Conservation (phyloP, 2,888 invertebrate genomes). For the Polymixis flavicincta region DNA sequence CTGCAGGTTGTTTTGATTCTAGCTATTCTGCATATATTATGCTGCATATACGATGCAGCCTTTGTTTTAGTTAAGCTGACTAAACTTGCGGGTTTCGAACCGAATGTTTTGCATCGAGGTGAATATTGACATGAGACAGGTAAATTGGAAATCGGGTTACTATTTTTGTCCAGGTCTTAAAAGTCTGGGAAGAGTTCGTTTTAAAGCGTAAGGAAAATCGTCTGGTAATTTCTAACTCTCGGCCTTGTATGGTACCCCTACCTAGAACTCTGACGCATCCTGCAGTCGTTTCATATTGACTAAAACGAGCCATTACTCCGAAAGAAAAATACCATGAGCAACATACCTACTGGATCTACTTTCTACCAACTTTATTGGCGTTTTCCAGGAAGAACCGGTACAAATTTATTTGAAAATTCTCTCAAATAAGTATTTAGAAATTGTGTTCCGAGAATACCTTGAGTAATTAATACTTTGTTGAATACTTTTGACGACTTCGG, state of each 20-base stretch:
- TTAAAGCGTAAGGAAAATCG: neutral
- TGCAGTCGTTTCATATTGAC: conserved; percentile 26
- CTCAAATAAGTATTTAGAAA: conserved; percentile 8
- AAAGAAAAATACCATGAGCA: conserved; percentile 37
- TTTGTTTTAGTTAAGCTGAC: conserved; percentile 27
- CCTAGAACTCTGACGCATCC: conserved; percentile 21
- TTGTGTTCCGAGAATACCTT: conserved; percentile 14
- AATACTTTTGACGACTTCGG: conserved; percentile 26
- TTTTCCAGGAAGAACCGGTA: conserved; percentile 31
- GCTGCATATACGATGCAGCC: conserved; percentile 19
- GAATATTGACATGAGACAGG: neutral
- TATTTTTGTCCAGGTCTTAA: neutral
- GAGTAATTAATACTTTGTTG: conserved; percentile 23
- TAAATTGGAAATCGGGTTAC: neutral
- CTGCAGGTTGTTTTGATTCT: conserved; percentile 27
- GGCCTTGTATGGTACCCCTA: neutral
- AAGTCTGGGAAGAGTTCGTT: neutral
- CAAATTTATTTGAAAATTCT: conserved; percentile 34
- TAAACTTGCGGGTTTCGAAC: neutral
- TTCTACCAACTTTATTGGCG: conserved; percentile 44
- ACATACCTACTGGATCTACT: conserved; percentile 33
- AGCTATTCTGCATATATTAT: conserved; percentile 23
- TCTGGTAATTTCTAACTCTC: neutral
- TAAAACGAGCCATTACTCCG: conserved; percentile 33
- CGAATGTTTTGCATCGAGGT: neutral